A percentile compares a stretch with the other conserved stretches of the same genome.
These are phyloP conservation scores for Dermolepida albohirtum DNA, from an alignment of 2,888 invertebrate genomes.

Conservation along the genomic window DNA sequence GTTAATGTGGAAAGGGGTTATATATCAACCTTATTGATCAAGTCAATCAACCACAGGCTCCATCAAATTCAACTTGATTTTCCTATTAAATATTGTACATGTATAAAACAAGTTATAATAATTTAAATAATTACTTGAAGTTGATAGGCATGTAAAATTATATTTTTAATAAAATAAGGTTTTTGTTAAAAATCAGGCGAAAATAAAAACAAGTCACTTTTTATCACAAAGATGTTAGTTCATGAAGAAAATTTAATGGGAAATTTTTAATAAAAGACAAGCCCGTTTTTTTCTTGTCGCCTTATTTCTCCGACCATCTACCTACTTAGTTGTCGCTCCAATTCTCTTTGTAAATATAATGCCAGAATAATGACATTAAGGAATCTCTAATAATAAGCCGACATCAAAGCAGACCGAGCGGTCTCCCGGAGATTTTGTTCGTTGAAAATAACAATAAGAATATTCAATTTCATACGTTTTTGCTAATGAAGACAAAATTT, in stretches of 20 bases:
- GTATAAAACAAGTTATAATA: no score
- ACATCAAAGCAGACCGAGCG: constrained; percentile 34
- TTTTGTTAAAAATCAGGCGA: no score
- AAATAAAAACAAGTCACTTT: no score
- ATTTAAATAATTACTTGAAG: no score
- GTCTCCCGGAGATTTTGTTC: background rate
- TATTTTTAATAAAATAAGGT: no score
- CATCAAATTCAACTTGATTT: no score
- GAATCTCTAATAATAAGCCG: constrained; percentile 40
- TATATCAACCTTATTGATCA: no score
- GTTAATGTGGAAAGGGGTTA: no score
- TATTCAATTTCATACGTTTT: constrained; percentile 27
- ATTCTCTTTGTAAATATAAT: constrained; percentile 40
- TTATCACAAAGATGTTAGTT: no score
- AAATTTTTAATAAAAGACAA: constrained; percentile 21
- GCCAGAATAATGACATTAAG: constrained; percentile 39
- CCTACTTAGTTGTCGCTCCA: constrained; percentile 1
- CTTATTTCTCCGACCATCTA: constrained; percentile 5
- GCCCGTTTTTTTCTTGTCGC: background rate
- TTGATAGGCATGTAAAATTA: no score
- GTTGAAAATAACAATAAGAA: constrained; percentile 25
- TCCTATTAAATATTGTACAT: no score
- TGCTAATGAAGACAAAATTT: constrained; percentile 25
- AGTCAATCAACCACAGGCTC: no score
- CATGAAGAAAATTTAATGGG: background rate